Evolutionary conservation across 2,888 invertebrate genomes (phyloP), one percentile per base, ranked within the genome.

Genomic region (Sicus ferrugineus): DNA sequence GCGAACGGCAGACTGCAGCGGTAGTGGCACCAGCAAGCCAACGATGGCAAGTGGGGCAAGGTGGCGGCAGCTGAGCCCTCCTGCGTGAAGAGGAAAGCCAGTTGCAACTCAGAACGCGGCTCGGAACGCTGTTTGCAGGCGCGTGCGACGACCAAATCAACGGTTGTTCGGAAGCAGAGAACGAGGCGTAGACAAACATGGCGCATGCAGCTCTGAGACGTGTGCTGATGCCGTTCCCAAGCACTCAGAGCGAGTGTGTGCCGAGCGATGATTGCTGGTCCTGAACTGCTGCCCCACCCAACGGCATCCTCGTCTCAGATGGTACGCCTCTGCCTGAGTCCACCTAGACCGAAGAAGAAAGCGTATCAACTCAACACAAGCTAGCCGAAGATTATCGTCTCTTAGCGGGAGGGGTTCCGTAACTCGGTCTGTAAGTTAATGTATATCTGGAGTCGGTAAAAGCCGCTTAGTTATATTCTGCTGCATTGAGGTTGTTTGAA

Each of bases 141-240:
- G 42, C 42, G 79, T 78, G 78, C 79, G 79, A 81, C 79, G 79
- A 80, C 80, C 79, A 79, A 76, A 79, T 80, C 80, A 80, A 80
- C 80, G 80, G 79, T 80, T 80, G 75, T 73, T 73, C 75, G 75
- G 76, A 75, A 66, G 59, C 58, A 46, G 6, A 16, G 16, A 59
- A 14, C 16, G 26, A 67, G 21, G 61, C n/a, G 59, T 34, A 61
- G 14, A 34, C 62, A 62, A 58, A 50, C 19, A 46, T 46, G 46
- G n/a, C 3, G 46, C 9, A 19, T 9, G 38, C 38, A 38, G 38
- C 38, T 9, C 7, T 38, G 14, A 9, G 38, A 14, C 14, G 38
- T 46, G n/a, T 4, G 46, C 46, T 66, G 21, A 67, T n/a, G 58
- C 14, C 62, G 31, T 52, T n/a, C 1, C 31, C 66, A 54, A 67